These are phyloP conservation scores for Caenorhabditis angaria DNA, from an alignment of 2,888 invertebrate species.

Conservation along the genomic window DNA sequence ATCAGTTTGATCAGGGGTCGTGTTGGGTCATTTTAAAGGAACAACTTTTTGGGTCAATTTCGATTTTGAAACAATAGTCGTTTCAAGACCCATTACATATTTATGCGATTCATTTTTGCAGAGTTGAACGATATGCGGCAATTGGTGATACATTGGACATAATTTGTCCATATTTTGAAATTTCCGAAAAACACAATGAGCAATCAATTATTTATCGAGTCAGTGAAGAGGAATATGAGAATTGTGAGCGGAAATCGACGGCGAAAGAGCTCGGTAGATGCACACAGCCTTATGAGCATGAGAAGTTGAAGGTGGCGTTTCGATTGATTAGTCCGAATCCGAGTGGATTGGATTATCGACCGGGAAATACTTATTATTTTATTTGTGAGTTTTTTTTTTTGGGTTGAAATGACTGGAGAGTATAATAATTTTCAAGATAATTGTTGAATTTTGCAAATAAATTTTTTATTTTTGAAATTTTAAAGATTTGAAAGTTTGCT, in stretches of 20 bases:
- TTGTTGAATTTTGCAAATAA: too few relatives aligned
- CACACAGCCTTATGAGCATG: slow-evolving; percentile 44
- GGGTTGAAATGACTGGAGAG: too few relatives aligned
- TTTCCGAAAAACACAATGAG: slow-evolving; percentile 44
- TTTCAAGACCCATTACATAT: slow-evolving; percentile 1
- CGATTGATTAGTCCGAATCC: slow-evolving; percentile 53
- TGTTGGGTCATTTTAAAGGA: background rate
- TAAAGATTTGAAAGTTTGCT: background rate
- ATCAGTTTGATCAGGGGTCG: too few relatives aligned
- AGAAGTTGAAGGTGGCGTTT: slow-evolving; percentile 55
- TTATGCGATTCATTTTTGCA: slow-evolving; percentile 20
- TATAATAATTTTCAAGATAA: too few relatives aligned
- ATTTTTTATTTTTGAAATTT: too few relatives aligned
- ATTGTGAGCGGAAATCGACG: slow-evolving; percentile 42
- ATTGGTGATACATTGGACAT: slow-evolving; percentile 60
- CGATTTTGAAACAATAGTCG: background rate
- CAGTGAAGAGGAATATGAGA: slow-evolving; percentile 55
- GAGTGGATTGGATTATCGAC: slow-evolving; percentile 51
- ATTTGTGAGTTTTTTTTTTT: slow-evolving; percentile 54
- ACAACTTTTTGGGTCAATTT: background rate
- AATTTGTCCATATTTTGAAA: slow-evolving; percentile 49
- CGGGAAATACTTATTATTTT: slow-evolving; percentile 57
- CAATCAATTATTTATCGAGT: slow-evolving; percentile 58
- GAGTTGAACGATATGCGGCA: slow-evolving; percentile 55
- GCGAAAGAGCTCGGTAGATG: slow-evolving; percentile 54